Evolutionary conservation across 2,113 vertebrate species (phyloP).

Genomic region (Podiceps cristatus): DNA sequence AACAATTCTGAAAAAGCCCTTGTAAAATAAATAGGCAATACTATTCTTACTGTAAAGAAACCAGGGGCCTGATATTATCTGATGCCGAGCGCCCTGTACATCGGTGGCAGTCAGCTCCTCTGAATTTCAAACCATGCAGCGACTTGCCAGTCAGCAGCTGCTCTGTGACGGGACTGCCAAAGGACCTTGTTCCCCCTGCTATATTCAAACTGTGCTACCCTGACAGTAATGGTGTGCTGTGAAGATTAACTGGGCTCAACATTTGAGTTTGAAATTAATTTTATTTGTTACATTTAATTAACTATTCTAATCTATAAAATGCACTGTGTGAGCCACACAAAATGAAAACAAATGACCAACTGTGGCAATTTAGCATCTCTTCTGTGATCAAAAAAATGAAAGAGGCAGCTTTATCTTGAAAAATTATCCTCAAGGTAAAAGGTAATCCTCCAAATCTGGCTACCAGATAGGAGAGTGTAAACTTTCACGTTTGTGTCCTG

Average conservation of each 20-base stretch:
- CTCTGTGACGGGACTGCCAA: background rate
- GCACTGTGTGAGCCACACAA: background rate
- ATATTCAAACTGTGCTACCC: background rate
- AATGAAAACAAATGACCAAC: constrained; percentile 7
- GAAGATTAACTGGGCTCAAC: background rate
- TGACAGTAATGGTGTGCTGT: fast-evolving
- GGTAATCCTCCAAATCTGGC: background rate
- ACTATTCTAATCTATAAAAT: background rate
- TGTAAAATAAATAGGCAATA: background rate
- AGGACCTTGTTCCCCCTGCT: background rate
- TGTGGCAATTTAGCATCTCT: background rate
- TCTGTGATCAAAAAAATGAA: background rate
- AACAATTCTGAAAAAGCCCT: background rate
- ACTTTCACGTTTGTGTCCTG: background rate
- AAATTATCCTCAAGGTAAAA: background rate
- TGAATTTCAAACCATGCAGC: background rate
- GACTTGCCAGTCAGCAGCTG: background rate
- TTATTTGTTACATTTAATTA: constrained; percentile 38
- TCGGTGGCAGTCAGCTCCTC: background rate
- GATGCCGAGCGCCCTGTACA: background rate
- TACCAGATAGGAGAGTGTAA: background rate
- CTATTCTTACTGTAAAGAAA: background rate
- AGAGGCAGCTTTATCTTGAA: background rate
- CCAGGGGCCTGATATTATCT: background rate
- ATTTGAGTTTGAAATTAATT: constrained; percentile 25